Conservation (phyloP, 2,797 vertebrate genomes). For the Gymnothorax javanicus region DNA sequence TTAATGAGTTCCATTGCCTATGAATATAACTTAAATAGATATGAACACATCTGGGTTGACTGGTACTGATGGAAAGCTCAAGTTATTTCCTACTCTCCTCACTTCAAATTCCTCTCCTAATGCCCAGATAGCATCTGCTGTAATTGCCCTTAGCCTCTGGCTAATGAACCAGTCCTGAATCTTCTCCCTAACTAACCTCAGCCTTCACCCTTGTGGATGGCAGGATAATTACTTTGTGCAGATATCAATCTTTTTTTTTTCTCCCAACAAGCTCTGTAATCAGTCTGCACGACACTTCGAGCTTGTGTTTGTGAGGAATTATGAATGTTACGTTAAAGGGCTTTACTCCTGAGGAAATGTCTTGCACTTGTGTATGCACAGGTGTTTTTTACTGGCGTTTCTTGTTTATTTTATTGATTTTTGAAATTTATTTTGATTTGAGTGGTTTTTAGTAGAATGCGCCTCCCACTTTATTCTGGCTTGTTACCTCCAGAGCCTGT, state of each 20-base stretch:
- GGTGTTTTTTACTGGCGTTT: background rate
- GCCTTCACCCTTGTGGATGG: background rate
- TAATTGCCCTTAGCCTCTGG: background rate
- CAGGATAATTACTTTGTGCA: background rate
- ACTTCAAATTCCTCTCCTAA: background rate
- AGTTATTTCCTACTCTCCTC: background rate
- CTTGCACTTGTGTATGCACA: background rate
- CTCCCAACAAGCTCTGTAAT: background rate
- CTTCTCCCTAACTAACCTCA: background rate
- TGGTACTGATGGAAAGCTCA: background rate
- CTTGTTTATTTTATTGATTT: background rate
- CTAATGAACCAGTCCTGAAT: background rate
- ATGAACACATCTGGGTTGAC: background rate
- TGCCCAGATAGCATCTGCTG: background rate
- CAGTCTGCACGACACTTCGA: background rate
- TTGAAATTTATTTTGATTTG: background rate
- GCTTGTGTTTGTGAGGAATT: background rate
- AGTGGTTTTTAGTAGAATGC: background rate
- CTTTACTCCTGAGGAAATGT: background rate
- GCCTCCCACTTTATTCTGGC: background rate
- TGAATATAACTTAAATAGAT: background rate
- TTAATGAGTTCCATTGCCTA: background rate
- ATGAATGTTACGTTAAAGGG: background rate
- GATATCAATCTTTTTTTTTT: background rate
- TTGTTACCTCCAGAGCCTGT: background rate